A percentile compares a stretch with the other conserved stretches of the same genome.
Evolutionary conservation across 2,113 vertebrate species (phyloP).

Genomic region (Paralichthys olivaceus): DNA sequence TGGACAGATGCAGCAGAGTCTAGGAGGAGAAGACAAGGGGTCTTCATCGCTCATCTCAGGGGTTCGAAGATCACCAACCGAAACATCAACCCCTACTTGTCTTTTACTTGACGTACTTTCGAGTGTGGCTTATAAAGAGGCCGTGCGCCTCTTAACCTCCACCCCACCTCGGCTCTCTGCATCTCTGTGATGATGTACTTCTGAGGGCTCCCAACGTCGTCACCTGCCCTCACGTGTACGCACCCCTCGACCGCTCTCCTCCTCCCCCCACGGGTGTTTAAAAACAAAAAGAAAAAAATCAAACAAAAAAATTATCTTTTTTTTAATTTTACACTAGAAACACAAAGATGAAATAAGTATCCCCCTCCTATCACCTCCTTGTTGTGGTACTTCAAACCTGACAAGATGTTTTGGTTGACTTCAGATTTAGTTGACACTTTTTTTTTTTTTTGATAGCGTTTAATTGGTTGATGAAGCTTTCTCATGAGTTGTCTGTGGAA

Average conservation of each 20-base stretch:
- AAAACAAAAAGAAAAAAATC: neutral
- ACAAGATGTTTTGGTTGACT: conserved; percentile 81
- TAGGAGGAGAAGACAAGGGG: conserved; percentile 52
- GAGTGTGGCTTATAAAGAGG: conserved; percentile 52
- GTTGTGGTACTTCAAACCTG: conserved; percentile 88
- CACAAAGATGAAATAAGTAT: conserved; percentile 69
- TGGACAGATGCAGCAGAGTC: conserved; percentile 65
- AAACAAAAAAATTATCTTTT: conserved; percentile 9
- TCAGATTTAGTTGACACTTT: conserved; percentile 74
- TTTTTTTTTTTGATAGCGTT: conserved; percentile 74
- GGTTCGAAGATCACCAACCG: conserved; percentile 63
- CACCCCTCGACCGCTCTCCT: conserved; percentile 62
- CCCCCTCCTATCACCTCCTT: conserved; percentile 85
- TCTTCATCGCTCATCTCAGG: conserved; percentile 69
- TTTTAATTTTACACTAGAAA: conserved; percentile 48
- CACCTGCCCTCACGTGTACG: conserved; percentile 68
- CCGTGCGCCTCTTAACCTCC: conserved; percentile 41
- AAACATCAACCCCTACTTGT: conserved; percentile 65
- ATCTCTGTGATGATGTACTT: conserved; percentile 93
- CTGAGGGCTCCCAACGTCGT: conserved; percentile 89
- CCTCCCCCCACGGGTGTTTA: conserved; percentile 48
- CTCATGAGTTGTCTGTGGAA: conserved; percentile 86
- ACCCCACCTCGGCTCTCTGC: conserved; percentile 78
- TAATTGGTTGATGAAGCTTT: conserved; percentile 90
- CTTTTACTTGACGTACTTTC: conserved; percentile 59